Conservation (phyloP, 2,888 invertebrate species). For the Sipunculus nudus region DNA sequence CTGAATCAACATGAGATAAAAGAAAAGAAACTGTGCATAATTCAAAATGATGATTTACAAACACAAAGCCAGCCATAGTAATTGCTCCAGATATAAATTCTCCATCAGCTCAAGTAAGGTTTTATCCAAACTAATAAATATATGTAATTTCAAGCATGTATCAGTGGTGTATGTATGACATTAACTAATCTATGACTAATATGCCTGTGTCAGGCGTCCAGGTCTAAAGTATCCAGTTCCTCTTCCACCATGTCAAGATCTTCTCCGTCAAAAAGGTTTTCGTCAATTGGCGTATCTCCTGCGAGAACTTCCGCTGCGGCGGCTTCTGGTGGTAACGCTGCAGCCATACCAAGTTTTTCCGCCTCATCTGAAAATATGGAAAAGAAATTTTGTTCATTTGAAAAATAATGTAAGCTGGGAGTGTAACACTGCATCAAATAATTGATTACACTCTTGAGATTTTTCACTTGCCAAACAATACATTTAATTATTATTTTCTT, state of each 20-base stretch:
- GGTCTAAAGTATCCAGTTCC: constrained; percentile 60
- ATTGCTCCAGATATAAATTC: too few species aligned
- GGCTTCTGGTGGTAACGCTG: constrained; percentile 45
- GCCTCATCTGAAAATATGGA: constrained; percentile 43
- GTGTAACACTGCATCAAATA: too few species aligned
- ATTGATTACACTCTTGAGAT: too few species aligned
- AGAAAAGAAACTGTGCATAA: too few species aligned
- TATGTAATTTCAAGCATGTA: too few species aligned
- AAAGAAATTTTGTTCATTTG: not conserved
- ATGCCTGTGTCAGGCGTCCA: constrained; percentile 44
- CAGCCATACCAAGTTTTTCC: constrained; percentile 54
- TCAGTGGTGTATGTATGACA: not conserved
- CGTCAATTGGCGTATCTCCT: constrained; percentile 60
- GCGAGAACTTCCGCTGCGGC: constrained; percentile 41
- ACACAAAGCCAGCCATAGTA: too few species aligned
- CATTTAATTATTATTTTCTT: too few species aligned
- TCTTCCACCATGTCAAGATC: constrained; percentile 64
- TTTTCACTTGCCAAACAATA: too few species aligned
- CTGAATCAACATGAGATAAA: too few species aligned
- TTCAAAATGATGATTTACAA: too few species aligned
- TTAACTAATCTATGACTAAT: not conserved
- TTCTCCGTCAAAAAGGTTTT: constrained; percentile 65
- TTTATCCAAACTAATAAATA: too few species aligned
- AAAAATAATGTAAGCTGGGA: not conserved
- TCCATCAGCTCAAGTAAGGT: too few species aligned